Evolutionary conservation across 2,113 vertebrate genomes (phyloP).

Genomic region (Cyphomyrus plagiostoma): DNA sequence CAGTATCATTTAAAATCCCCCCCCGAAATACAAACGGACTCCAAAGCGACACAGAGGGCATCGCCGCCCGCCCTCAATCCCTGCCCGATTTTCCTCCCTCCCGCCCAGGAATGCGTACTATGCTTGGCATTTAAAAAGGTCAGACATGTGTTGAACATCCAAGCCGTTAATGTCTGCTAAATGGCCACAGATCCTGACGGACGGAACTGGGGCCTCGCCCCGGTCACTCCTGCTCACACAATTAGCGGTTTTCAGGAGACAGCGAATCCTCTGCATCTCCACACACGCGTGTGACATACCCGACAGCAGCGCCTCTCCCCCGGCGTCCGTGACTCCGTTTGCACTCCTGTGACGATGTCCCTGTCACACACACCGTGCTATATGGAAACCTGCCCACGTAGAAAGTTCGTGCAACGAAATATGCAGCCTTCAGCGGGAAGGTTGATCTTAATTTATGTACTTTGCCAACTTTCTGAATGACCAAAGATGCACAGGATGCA

Average conservation of each 20-base stretch:
- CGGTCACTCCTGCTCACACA: constrained; percentile 19
- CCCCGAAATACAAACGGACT: constrained; percentile 35
- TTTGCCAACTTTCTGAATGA: background rate
- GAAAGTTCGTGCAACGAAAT: too few species aligned
- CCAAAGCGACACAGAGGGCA: constrained; percentile 40
- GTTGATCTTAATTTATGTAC: background rate
- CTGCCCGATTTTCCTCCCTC: constrained; percentile 8
- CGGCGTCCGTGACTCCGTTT: background rate
- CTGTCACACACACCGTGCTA: background rate
- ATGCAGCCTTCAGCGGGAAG: background rate
- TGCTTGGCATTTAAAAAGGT: constrained; percentile 48
- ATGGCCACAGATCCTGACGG: constrained; percentile 31
- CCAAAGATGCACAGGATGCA: background rate
- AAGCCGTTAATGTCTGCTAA: constrained; percentile 43
- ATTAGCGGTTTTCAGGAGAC: constrained; percentile 23
- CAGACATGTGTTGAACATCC: constrained; percentile 46
- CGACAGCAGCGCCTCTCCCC: background rate
- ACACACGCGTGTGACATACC: background rate
- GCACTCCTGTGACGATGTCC: background rate
- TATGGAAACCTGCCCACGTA: background rate
- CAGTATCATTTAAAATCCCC: constrained; percentile 42
- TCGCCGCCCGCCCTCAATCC: constrained; percentile 30
- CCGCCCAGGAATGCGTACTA: constrained; percentile 37
- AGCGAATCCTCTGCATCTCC: background rate
- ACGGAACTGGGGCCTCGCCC: constrained; percentile 21